phyloP scores from a whole-genome alignment of 2,888 invertebrate species.

The Sarcophaga variegata region DNA sequence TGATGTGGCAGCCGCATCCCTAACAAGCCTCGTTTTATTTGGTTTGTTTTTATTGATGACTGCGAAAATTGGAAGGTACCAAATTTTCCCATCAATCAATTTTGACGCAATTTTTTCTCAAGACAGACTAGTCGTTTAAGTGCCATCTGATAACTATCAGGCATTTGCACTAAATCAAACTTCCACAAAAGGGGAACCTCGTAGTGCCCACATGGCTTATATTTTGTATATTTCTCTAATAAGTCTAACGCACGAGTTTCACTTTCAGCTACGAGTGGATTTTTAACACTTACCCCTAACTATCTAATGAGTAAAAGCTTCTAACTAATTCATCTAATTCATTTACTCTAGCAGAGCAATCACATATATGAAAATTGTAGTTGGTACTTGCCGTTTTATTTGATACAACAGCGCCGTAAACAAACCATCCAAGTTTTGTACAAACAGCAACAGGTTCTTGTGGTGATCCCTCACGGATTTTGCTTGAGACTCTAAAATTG shows the following conservation, averaged over 20 bases:
- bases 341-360: conserved; percentile 20
- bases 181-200: conserved; percentile 27
- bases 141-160: conserved; percentile 38
- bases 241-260: conserved; percentile 13
- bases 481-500: not conserved
- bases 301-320: conserved; percentile 36
- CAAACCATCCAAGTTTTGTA: conserved; percentile 9
- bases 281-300: not conserved
- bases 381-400: conserved; percentile 14
- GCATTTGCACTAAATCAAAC: conserved; percentile 13
- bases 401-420: not conserved
- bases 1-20: conserved; percentile 2
- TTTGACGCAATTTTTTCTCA: not conserved
- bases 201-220: conserved; percentile 9
- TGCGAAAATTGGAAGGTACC: conserved; percentile 5
- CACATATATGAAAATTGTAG: conserved; percentile 41
- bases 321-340: conserved; percentile 29
- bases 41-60: not conserved
- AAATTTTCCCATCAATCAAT: not conserved
- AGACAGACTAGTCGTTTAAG: conserved; percentile 31
- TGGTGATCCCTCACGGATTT: conserved; percentile 16
- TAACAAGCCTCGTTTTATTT: not conserved
- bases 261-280: conserved; percentile 7
- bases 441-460: conserved; percentile 18
- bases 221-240: conserved; percentile 15